Evolutionary conservation across 2,888 invertebrate genomes (phyloP).

Genomic region (Ormia ochracea): DNA sequence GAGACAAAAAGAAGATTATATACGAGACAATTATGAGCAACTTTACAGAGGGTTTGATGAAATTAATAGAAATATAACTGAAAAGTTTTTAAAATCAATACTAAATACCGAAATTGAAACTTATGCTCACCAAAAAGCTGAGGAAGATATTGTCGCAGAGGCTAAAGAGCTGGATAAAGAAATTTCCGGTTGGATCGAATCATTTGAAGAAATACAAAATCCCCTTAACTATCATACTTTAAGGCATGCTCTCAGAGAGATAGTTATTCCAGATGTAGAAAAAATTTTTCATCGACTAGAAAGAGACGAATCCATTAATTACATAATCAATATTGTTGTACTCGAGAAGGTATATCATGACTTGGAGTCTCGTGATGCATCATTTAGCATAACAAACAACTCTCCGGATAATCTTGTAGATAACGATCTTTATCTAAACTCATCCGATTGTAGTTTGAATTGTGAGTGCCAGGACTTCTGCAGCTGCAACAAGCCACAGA

Average conservation of each 20-base stretch:
- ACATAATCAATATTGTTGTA: slow-evolving; percentile 74
- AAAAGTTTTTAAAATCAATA: slow-evolving; percentile 81
- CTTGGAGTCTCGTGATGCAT: slow-evolving; percentile 69
- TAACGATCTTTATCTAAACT: slow-evolving; percentile 67
- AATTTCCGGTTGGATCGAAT: slow-evolving; percentile 67
- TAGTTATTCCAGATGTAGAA: slow-evolving; percentile 66
- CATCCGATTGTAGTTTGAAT: slow-evolving; percentile 64
- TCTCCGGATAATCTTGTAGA: slow-evolving; percentile 70
- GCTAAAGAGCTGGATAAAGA: slow-evolving; percentile 80
- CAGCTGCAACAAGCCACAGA: slow-evolving; percentile 6
- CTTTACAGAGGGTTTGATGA: slow-evolving; percentile 83
- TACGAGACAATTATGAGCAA: slow-evolving; percentile 86
- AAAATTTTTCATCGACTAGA: slow-evolving; percentile 62
- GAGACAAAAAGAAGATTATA: slow-evolving; percentile 85
- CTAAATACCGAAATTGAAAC: slow-evolving; percentile 80
- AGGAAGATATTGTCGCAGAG: slow-evolving; percentile 78
- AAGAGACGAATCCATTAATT: slow-evolving; percentile 60
- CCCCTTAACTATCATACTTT: slow-evolving; percentile 67
- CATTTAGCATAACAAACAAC: slow-evolving; percentile 64
- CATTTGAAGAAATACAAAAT: slow-evolving; percentile 66
- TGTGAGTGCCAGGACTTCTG: slow-evolving; percentile 60
- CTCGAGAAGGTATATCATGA: slow-evolving; percentile 76
- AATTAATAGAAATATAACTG: slow-evolving; percentile 79
- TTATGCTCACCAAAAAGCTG: slow-evolving; percentile 79
- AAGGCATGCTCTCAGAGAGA: slow-evolving; percentile 64